Evolutionary conservation across 2,888 invertebrate genomes (phyloP), one percentile per base, ranked within the genome.

Genomic region (Epirrhoe tristata): DNA sequence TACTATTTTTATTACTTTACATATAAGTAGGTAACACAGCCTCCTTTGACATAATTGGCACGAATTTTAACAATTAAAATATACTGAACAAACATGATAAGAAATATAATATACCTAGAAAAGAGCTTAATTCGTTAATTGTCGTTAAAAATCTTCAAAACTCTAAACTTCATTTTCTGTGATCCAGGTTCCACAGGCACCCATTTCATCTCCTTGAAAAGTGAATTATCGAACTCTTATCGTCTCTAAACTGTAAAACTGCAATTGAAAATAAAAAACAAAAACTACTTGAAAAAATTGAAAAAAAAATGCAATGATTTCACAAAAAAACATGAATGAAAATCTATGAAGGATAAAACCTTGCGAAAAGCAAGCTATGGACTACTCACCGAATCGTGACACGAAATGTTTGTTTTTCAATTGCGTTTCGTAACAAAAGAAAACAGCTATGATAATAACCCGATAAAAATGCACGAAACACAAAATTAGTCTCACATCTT

Each of bases 191-290:
- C 67, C 69, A 78, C 76, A 75, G 75, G 36, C 59, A 57, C 74
- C 69, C 73, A 76, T 74, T 75, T 76, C 71, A 78, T 79, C 79
- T 88, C 89, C 89, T 89, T 90, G 84, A 90, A 89, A 86, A 87
- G 88, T 50, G 74, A 89, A 88, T 82, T 91, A 92, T 78, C 89
- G 89, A 78, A 91, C 88, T 84, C 90, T 90, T 91, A 92, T 87
- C 77, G 88, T 86, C 84, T 92, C 88, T 91, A 92, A 90, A 91
- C 83, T 89, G 91, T 81, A 86, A 89, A 85, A 91, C 91, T 92
- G 92, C 72, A 92, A 91, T 84, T 81, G 76, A 84, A 88, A 90
- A 69, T 81, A 77, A 84, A 82, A 83, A 80, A 67, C 80, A 81
- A 73, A 72, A 73, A 71, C 79, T 84, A 76, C 78, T 12, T 43